These are phyloP conservation scores for Sarcophilus harrisii DNA, from an alignment of 2,797 vertebrate species.

Conservation along the genomic window DNA sequence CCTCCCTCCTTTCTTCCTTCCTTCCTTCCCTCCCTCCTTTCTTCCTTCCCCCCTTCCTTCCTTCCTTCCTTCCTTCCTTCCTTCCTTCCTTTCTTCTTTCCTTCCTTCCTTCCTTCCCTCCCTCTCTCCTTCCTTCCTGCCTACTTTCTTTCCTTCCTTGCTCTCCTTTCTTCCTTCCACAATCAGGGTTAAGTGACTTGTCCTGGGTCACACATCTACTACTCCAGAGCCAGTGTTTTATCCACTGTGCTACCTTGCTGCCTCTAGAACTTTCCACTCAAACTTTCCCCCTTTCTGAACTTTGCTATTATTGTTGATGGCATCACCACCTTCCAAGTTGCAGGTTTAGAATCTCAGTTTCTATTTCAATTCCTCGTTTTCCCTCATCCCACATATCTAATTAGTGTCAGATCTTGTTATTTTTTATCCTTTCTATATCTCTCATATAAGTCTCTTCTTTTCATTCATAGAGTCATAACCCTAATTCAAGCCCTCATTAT, in stretches of 20 bases:
- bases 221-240: not conserved
- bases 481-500: not conserved
- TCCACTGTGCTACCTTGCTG: not conserved
- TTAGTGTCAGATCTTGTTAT: not conserved
- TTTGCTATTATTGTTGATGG: not conserved
- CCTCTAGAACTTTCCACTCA: not conserved
- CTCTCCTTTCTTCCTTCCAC: not conserved
- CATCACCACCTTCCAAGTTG: not conserved
- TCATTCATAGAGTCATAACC: not conserved
- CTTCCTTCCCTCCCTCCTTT: no score
- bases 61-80: no score
- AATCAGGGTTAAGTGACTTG: no score
- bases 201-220: not conserved
- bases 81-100: no score
- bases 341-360: not conserved
- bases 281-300: not conserved
- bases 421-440: not conserved
- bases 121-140: no score
- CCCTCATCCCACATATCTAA: not conserved
- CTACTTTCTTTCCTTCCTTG: no score
- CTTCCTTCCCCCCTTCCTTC: no score
- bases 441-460: not conserved
- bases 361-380: not conserved
- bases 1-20: no score
- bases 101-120: no score